phyloP scores from a whole-genome alignment of 2,113 vertebrate genomes.

The Athene noctua region DNA sequence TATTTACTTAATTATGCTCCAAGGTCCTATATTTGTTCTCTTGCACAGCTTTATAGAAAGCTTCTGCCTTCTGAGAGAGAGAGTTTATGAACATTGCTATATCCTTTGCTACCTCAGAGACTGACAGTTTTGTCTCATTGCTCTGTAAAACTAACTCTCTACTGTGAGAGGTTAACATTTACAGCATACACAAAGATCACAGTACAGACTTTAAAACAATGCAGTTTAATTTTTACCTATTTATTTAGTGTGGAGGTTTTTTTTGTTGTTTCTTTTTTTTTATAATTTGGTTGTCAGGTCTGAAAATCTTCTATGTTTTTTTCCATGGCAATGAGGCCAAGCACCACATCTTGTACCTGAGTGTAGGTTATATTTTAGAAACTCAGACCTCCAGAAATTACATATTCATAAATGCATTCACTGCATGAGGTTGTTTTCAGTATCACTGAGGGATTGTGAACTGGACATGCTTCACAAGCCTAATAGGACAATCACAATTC shows the following conservation, averaged over 20 bases:
- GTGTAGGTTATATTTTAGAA: not conserved
- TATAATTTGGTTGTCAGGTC: fast-evolving
- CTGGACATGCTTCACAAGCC: not conserved
- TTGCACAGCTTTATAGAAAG: not conserved
- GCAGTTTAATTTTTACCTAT: not conserved
- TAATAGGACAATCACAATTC: not conserved
- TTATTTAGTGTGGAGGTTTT: not conserved
- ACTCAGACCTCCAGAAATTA: not conserved
- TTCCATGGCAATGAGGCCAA: not conserved
- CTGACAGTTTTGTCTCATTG: not conserved
- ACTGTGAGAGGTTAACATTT: not conserved
- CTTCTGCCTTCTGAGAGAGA: not conserved
- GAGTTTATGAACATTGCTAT: not conserved
- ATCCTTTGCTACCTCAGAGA: not conserved
- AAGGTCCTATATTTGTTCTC: not conserved
- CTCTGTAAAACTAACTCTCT: not conserved
- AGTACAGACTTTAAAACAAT: not conserved
- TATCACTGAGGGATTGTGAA: not conserved
- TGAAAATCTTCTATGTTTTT: not conserved
- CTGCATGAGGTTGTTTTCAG: not conserved
- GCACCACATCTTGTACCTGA: not conserved
- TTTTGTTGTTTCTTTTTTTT: not conserved
- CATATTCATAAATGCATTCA: not conserved
- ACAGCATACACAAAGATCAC: not conserved
- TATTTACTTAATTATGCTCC: slow-evolving; percentile 27